Evolutionary conservation across 2,113 vertebrate species (phyloP), one percentile per base, ranked within the genome.

Genomic region (Passer domesticus): DNA sequence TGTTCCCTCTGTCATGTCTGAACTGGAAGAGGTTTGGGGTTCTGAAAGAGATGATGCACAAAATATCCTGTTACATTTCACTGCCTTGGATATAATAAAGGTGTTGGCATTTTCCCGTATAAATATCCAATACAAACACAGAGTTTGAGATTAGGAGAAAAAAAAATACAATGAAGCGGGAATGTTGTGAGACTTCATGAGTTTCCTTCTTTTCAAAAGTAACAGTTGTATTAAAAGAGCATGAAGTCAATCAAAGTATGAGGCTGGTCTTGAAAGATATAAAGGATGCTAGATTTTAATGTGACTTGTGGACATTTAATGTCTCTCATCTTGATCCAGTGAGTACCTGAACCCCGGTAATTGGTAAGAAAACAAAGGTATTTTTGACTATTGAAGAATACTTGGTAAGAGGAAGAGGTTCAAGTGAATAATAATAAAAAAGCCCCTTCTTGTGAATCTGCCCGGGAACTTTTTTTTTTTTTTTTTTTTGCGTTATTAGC

Each of bases 401-500:
- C 94, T 94, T 92, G 69, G 74, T 72, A 96, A 97, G 89, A 80
- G 79, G 87, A 85, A 95, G 92, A 94, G 79, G 94, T 91, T 94
- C 56, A 47, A 89, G 81, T 60, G 90, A 83, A 69, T 30, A 30
- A 69, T 63, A 41, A 39, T 63, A 43, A 83, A 78, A 89, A 62
- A 50, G 13, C 2, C 20, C 44, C 25, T 70, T 74, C n/a, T 84
- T 2, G 75, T 87, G 95, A 94, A 97, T 97, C 95, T 97, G 80
- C 90, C 69, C 62, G 69, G 86, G 86, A 97, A 92, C 55, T 37
- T 37, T 37, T 37, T 37, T 37, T 37, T 37, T 37, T 78, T 91
- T 80, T 93, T 76, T 85, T 96, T 96, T 60, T 4, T 91, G 77
- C 83, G 85, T 98, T 97, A 95, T 95, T 96, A 97, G 94, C 92